These are phyloP conservation scores for Thymelicus lineola DNA, from an alignment of 2,888 invertebrate genomes.

Conservation along the genomic window DNA sequence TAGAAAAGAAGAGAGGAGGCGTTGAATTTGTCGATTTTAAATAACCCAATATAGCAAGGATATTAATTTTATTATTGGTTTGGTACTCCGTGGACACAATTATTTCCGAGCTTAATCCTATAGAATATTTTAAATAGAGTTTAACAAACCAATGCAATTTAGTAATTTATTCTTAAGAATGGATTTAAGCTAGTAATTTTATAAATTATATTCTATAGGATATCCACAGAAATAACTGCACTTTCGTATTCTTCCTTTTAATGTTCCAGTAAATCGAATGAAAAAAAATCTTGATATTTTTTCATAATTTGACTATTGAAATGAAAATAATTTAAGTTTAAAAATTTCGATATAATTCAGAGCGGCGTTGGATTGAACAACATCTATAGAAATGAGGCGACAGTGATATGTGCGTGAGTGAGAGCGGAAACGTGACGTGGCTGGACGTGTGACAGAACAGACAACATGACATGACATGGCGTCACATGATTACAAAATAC, in stretches of 20 bases:
- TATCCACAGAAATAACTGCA: not conserved
- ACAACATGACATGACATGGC: conserved; percentile 61
- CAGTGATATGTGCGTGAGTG: conserved; percentile 82
- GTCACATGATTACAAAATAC: conserved; percentile 41
- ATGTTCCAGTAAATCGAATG: not conserved
- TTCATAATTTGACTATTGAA: too few species aligned
- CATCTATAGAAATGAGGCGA: conserved; percentile 76
- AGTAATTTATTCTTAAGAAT: too few species aligned
- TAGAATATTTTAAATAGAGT: not conserved
- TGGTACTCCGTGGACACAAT: not conserved
- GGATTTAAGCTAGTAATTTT: not conserved
- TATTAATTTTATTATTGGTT: not conserved
- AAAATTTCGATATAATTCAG: conserved; percentile 31
- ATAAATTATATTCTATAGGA: not conserved
- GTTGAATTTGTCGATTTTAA: too few species aligned
- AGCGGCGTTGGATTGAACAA: conserved; percentile 56
- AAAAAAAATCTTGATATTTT: too few species aligned
- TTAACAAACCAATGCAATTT: not conserved
- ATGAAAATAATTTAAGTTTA: too few species aligned
- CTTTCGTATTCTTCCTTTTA: not conserved
- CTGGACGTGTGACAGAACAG: conserved; percentile 71
- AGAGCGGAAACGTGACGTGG: conserved; percentile 82
- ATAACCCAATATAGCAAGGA: too few species aligned
- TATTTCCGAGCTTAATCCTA: not conserved
- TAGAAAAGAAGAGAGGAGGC: too few species aligned